Evolutionary conservation across 2,797 vertebrate genomes (phyloP).

Genomic region (Sandelia bainsii): DNA sequence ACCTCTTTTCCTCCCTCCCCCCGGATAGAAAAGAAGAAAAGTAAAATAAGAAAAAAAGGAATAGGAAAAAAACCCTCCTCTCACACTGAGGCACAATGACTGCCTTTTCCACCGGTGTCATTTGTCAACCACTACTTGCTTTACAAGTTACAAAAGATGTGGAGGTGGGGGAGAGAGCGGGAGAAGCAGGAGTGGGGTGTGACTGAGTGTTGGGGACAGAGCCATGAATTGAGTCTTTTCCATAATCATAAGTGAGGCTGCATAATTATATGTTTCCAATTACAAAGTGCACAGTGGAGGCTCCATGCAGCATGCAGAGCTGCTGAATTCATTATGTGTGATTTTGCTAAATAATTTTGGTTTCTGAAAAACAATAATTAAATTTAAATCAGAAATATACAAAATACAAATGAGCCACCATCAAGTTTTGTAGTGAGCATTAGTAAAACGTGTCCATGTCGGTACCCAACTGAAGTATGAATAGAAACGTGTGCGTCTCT

Average conservation of each 20-base stretch:
- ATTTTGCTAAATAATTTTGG: neutral
- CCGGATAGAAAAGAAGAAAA: constrained; percentile 55
- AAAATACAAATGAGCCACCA: neutral
- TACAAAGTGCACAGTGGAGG: neutral
- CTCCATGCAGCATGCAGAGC: neutral
- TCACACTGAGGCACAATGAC: constrained; percentile 79
- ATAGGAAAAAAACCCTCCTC: constrained; percentile 38
- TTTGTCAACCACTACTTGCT: constrained; percentile 84
- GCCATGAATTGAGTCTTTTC: constrained; percentile 26
- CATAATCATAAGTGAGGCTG: constrained; percentile 48
- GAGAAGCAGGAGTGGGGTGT: constrained; percentile 20
- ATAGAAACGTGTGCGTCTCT: no score
- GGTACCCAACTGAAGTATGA: no score
- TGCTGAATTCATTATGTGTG: neutral
- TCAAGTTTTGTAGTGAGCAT: no score
- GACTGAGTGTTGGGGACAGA: constrained; percentile 13
- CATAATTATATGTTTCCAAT: constrained; percentile 49
- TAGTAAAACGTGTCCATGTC: no score
- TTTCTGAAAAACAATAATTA: neutral
- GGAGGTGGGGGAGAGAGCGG: constrained; percentile 40
- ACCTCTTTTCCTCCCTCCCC: constrained; percentile 51
- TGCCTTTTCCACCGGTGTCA: constrained; percentile 83
- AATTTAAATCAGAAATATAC: neutral
- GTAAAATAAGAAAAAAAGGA: constrained; percentile 63
- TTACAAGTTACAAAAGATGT: constrained; percentile 73